Evolutionary conservation across 2,797 vertebrate genomes (phyloP).

Genomic region (Mormyrus hasselquistii): DNA sequence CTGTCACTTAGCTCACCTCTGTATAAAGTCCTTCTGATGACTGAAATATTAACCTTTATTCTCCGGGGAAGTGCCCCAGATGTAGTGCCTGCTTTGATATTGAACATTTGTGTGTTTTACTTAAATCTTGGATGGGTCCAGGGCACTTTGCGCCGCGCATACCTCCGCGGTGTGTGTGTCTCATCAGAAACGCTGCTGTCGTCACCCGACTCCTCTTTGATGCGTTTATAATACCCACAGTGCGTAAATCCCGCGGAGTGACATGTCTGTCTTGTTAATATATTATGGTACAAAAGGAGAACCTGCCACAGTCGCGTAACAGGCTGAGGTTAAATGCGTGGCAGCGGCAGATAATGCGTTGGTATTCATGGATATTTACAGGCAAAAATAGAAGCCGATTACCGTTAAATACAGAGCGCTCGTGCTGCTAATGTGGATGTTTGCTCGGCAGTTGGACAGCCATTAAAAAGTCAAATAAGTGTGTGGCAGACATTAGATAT

Average conservation of each 20-base stretch:
- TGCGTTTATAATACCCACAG: neutral
- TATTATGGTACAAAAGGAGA: conserved; percentile 44
- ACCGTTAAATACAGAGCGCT: conserved; percentile 66
- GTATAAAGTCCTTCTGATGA: conserved; percentile 74
- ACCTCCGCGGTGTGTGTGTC: neutral
- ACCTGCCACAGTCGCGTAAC: conserved; percentile 47
- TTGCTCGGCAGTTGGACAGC: conserved; percentile 53
- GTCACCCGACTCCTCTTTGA: neutral
- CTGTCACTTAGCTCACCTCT: conserved; percentile 71
- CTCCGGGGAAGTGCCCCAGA: conserved; percentile 49
- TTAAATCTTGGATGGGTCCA: conserved; percentile 8
- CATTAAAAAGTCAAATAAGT: conserved; percentile 70
- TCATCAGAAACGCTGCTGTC: neutral
- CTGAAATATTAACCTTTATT: conserved; percentile 71
- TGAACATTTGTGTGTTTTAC: conserved; percentile 35
- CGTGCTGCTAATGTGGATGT: conserved; percentile 63
- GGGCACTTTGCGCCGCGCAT: neutral
- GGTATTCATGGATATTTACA: conserved; percentile 59
- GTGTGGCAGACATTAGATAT: conserved; percentile 38
- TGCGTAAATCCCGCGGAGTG: conserved; percentile 32
- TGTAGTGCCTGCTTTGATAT: conserved; percentile 30
- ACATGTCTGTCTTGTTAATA: conserved; percentile 50
- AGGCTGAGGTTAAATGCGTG: conserved; percentile 53
- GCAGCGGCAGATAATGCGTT: conserved; percentile 60
- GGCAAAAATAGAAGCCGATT: conserved; percentile 70